Percentiles rank a stretch among this genome's conserved stretches.
Conservation (phyloP, 2,888 invertebrate genomes). For the Mimumesa dahlbomi region DNA sequence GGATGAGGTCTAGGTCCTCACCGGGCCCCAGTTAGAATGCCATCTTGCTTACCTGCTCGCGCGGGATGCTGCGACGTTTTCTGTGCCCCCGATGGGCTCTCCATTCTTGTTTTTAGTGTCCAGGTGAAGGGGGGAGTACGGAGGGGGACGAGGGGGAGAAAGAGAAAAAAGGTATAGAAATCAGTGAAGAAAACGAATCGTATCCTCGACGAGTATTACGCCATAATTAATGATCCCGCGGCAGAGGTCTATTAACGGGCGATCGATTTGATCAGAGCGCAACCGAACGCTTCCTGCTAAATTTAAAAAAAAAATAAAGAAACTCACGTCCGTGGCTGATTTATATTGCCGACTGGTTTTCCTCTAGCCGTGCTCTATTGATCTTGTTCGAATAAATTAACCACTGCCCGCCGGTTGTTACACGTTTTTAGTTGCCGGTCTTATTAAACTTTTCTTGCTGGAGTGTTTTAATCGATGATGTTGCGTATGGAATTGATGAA, state of each 20-base stretch:
- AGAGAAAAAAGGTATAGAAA: not conserved
- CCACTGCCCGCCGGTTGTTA: too few species aligned
- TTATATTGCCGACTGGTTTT: slow-evolving; percentile 24
- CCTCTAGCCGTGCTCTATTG: not conserved
- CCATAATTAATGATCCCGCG: slow-evolving; percentile 61
- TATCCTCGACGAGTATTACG: slow-evolving; percentile 51
- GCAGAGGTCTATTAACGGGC: slow-evolving; percentile 56
- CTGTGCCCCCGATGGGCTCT: not conserved
- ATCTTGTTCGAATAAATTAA: slow-evolving; percentile 28
- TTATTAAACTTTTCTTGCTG: too few species aligned
- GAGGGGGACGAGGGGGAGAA: not conserved
- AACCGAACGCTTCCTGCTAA: slow-evolving; percentile 46
- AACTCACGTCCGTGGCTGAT: slow-evolving; percentile 9
- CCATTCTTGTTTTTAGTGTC: slow-evolving; percentile 1
- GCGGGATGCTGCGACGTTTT: slow-evolving; percentile 5
- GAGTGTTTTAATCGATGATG: not conserved
- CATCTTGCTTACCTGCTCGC: slow-evolving; percentile 53
- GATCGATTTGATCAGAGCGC: slow-evolving; percentile 55
- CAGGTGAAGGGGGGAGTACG: not conserved
- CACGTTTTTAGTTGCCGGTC: too few species aligned
- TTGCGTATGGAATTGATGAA: not conserved
- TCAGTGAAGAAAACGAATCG: not conserved
- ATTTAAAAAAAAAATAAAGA: slow-evolving; percentile 8
- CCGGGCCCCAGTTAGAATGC: slow-evolving; percentile 53
- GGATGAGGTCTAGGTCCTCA: slow-evolving; percentile 40